A percentile compares a stretch with the other conserved stretches of the same genome.
Conservation (phyloP, 2,113 vertebrate genomes). For the Microtus ochrogaster region DNA sequence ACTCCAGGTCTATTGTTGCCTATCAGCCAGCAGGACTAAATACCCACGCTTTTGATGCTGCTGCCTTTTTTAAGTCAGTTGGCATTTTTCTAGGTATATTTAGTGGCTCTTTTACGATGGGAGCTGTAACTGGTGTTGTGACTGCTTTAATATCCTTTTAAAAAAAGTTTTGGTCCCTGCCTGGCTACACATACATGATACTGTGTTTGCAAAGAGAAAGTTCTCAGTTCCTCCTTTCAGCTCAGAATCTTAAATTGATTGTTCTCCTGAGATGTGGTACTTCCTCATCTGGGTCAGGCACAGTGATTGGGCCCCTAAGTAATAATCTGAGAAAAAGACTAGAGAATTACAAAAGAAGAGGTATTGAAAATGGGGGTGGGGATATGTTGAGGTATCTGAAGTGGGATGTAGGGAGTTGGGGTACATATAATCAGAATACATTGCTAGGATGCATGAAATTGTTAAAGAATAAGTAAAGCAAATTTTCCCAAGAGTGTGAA, state of each 20-base stretch:
- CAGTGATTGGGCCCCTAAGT: background rate
- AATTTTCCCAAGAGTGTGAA: background rate
- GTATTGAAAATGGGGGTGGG: background rate
- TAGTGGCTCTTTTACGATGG: conserved; percentile 98
- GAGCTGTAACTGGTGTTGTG: conserved; percentile 95
- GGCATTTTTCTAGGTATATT: conserved; percentile 98
- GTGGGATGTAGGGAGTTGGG: background rate
- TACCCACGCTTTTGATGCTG: conserved; percentile 95
- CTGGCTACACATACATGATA: background rate
- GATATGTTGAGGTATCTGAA: background rate
- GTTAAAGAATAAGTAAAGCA: background rate
- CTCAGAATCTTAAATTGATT: conserved; percentile 25
- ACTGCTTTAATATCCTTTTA: conserved; percentile 98
- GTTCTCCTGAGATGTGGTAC: background rate
- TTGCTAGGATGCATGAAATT: background rate
- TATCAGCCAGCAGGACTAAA: conserved; percentile 97
- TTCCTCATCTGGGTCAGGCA: background rate
- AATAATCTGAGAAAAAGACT: background rate
- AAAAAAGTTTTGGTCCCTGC: background rate
- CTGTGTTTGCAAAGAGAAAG: conserved; percentile 16
- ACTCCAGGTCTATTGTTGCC: conserved; percentile 94
- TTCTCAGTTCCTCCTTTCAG: conserved; percentile 22
- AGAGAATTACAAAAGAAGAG: background rate
- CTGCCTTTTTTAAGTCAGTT: conserved; percentile 98
- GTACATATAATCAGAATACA: background rate